Conservation (phyloP, 2,888 invertebrate genomes). For the Pachliopta kotzebuea region DNA sequence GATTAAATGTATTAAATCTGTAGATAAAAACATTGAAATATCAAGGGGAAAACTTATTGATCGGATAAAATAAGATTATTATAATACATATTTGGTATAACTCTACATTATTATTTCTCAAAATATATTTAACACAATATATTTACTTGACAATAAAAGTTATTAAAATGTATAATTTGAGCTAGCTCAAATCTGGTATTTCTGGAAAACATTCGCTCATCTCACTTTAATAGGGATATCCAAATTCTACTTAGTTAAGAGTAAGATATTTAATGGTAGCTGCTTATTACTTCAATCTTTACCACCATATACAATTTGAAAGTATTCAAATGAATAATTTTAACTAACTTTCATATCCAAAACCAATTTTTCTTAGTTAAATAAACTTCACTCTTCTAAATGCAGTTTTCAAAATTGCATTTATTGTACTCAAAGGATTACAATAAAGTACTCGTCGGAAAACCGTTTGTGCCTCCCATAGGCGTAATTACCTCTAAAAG, state of each 20-base stretch:
- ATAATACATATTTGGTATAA: conserved; percentile 1
- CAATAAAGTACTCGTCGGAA: conserved; percentile 4
- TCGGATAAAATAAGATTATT: neutral
- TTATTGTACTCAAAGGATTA: conserved; percentile 12
- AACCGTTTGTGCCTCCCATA: conserved; percentile 11
- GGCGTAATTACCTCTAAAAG: conserved; percentile 23
- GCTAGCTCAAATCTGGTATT: neutral
- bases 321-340: neutral
- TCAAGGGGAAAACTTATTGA: neutral
- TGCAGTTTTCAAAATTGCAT: conserved; percentile 9
- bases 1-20: conserved; percentile 15
- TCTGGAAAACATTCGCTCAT: neutral
- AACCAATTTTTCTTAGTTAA: neutral
- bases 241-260: neutral
- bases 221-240: neutral
- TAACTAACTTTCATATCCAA: neutral
- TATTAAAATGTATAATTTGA: neutral
- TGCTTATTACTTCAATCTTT: neutral
- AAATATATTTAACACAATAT: too few relatives aligned
- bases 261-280: neutral
- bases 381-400: neutral
- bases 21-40: neutral
- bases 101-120: neutral
- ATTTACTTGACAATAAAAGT: too few relatives aligned
- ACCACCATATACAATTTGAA: neutral